Evolutionary conservation across 2,113 vertebrate species (phyloP).

Genomic region (Sinocyclocheilus anophthalmus): DNA sequence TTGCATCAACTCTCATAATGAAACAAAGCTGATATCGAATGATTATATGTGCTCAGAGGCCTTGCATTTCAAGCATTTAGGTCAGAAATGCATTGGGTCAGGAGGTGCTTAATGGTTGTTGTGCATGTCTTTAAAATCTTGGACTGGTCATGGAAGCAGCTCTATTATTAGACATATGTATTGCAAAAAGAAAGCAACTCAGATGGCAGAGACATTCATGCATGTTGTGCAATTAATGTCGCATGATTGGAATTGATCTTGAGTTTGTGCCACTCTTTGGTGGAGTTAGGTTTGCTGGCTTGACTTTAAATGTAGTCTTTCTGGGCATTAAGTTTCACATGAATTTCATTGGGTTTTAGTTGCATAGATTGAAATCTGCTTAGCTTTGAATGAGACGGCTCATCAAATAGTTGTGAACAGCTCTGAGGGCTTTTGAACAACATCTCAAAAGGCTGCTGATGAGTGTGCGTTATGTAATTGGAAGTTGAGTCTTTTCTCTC

Average conservation of each 20-base stretch:
- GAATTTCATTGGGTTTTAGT: not conserved
- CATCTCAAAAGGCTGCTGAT: slow-evolving; percentile 34
- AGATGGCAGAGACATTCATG: slow-evolving; percentile 21
- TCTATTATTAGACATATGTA: slow-evolving; percentile 34
- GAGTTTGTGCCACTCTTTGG: not conserved
- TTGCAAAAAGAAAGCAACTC: slow-evolving; percentile 6
- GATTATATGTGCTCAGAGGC: not conserved
- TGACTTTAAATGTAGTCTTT: not conserved
- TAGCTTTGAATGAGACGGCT: slow-evolving; percentile 17
- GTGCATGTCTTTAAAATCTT: not conserved
- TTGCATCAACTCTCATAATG: not conserved
- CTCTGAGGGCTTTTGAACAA: slow-evolving; percentile 10
- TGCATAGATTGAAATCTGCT: not conserved
- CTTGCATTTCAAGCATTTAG: not conserved
- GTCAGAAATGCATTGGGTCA: not conserved
- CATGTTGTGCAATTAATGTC: slow-evolving; percentile 1
- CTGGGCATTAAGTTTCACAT: not conserved
- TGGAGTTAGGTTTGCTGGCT: not conserved
- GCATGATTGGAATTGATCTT: not conserved
- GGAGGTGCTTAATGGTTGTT: not conserved
- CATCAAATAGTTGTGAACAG: slow-evolving; percentile 41
- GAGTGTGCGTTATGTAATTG: slow-evolving; percentile 48
- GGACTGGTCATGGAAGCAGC: not conserved
- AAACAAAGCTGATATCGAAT: not conserved
- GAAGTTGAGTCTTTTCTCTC: slow-evolving; percentile 32